These are phyloP conservation scores for Drosophila tanythrix DNA, from an alignment of 2,888 invertebrate species.

Conservation along the genomic window DNA sequence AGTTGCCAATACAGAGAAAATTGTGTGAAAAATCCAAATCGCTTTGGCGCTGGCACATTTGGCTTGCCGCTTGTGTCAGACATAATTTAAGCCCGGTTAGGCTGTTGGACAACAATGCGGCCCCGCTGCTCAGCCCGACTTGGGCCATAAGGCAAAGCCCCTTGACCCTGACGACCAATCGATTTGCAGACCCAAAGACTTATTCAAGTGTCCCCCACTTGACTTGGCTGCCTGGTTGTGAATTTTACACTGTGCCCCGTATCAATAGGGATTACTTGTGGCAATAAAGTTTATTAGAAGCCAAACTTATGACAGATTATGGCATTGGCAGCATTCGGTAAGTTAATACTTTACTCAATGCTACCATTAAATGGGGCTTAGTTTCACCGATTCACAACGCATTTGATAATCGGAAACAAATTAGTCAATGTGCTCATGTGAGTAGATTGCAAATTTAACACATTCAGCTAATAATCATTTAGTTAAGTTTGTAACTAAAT, in stretches of 20 bases:
- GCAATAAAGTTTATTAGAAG: slow-evolving; percentile 25
- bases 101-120: slow-evolving; percentile 57
- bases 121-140: slow-evolving; percentile 24
- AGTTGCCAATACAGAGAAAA: slow-evolving; percentile 33
- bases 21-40: slow-evolving; percentile 76
- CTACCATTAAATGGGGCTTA: not conserved
- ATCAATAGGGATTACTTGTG: slow-evolving; percentile 13
- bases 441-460: not conserved
- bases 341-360: not conserved
- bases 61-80: slow-evolving; percentile 66
- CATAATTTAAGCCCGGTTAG: slow-evolving; percentile 75
- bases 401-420: not conserved
- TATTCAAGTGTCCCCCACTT: slow-evolving; percentile 68
- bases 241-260: slow-evolving; percentile 32
- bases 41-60: slow-evolving; percentile 61
- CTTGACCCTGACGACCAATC: slow-evolving; percentile 75
- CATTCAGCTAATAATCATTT: not conserved
- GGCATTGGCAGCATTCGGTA: not conserved
- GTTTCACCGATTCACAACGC: not conserved
- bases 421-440: not conserved
- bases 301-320: slow-evolving; percentile 5
- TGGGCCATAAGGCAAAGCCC: slow-evolving; percentile 67
- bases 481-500: not conserved
- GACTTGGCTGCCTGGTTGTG: slow-evolving; percentile 39
- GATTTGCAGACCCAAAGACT: slow-evolving; percentile 64